Evolutionary conservation across 2,797 vertebrate genomes (phyloP), one percentile per base, ranked within the genome.

Genomic region (Serranus cabrilla): DNA sequence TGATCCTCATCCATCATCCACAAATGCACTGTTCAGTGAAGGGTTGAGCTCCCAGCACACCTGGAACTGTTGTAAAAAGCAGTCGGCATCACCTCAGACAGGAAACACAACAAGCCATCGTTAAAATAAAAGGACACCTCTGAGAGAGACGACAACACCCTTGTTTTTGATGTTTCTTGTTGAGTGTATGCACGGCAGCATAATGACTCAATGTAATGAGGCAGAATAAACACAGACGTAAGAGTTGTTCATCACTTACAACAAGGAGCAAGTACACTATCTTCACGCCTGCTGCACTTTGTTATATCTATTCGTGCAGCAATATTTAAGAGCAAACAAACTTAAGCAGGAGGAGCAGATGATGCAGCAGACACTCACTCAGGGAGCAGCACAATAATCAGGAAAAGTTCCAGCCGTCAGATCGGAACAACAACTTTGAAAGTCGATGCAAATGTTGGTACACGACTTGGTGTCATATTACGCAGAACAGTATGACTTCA

Each of bases 1-100:
- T 68, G 8, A 59, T 18, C 49, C 54, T 62, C 75, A 81, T 82
- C 39, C 64, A 23, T 81, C 61, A 57, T n/a, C 39, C 58, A 47
- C 39, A 60, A 62, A 61, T 16, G 18, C 18, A 40, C 39, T 31
- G 39, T 54, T 77, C 13, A 62, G 40, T 58, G 0, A 27, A 9
- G 20, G 12, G 17, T 37, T 54, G 51, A 82, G 64, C 75, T 56
- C 64, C 40, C 14, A 21, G 23, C 43, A 63, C 25, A 74, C 37
- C 14, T 40, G 50, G 65, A 25, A 12, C 25, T 16, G 13, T 51
- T 56, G 43, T 54, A 20, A 59, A 56, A 37, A 47, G 69, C 51
- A 46, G 17, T 20, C 34, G 34, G 69, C 2, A 31, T 27, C 62
- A 57, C 64, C 34, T 52, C 37, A 5, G 62, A 55, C 20, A 2